Conservation (phyloP, 2,797 vertebrate genomes). For the Chaenodraco wilsoni region DNA sequence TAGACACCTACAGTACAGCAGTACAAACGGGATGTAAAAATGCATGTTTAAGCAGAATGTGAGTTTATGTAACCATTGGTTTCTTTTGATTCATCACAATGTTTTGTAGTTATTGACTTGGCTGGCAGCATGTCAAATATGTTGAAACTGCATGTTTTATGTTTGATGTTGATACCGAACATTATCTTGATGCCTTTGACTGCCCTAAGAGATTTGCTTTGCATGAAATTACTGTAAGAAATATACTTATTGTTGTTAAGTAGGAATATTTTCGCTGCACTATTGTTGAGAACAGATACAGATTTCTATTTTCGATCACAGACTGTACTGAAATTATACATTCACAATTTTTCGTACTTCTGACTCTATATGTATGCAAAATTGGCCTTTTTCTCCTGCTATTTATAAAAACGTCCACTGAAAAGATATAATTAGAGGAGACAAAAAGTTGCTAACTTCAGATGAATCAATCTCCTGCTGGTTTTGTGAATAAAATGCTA, state of each 20-base stretch:
- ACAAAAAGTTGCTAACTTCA: conserved; percentile 39
- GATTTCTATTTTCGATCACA: conserved; percentile 69
- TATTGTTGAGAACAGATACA: conserved; percentile 41
- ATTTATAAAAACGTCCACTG: conserved; percentile 52
- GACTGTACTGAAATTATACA: conserved; percentile 60
- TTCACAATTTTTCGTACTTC: conserved; percentile 67
- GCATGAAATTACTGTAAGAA: conserved; percentile 55
- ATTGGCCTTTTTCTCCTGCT: conserved; percentile 59
- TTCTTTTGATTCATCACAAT: conserved; percentile 18
- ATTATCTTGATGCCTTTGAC: conserved; percentile 66
- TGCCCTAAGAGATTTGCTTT: conserved; percentile 75
- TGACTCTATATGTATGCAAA: conserved; percentile 58
- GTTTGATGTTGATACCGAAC: conserved; percentile 41
- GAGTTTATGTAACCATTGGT: conserved; percentile 18
- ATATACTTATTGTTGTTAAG: conserved; percentile 31
- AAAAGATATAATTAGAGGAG: conserved; percentile 49
- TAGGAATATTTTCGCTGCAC: conserved; percentile 42
- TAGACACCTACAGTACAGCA: not conserved
- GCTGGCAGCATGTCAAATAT: conserved; percentile 55
- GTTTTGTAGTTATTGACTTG: conserved; percentile 23
- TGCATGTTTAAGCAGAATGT: conserved; percentile 4
- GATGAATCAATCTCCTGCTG: conserved; percentile 44
- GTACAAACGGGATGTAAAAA: conserved; percentile 14
- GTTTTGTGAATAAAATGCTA: conserved; percentile 75
- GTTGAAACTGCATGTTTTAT: conserved; percentile 60